Evolutionary conservation across 2,113 vertebrate species (phyloP).

Genomic region (Seriola dumerili): DNA sequence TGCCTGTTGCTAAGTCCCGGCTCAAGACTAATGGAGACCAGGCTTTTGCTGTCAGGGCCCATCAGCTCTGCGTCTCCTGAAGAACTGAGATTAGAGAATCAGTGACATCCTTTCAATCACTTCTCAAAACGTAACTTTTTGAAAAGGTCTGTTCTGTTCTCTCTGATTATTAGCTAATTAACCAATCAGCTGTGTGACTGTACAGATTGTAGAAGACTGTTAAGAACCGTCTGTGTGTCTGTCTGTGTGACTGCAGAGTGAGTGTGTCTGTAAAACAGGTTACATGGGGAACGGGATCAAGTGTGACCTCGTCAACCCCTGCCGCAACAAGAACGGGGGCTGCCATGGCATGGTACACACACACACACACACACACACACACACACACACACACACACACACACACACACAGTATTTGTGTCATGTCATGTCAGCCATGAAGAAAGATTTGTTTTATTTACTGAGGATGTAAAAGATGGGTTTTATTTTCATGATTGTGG

Average conservation of each 20-base stretch:
- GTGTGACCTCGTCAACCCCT: slow-evolving; percentile 90
- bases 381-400: neutral
- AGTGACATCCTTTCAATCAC: too few species aligned
- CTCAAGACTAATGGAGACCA: too few species aligned
- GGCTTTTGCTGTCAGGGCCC: too few species aligned
- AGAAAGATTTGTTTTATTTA: too few species aligned
- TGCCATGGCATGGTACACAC: slow-evolving; percentile 89
- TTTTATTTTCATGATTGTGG: too few species aligned
- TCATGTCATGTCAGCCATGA: neutral
- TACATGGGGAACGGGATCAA: slow-evolving; percentile 89
- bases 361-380: slow-evolving; percentile 36
- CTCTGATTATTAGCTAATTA: neutral
- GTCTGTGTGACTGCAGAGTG: slow-evolving; percentile 83
- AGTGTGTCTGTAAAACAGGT: slow-evolving; percentile 91
- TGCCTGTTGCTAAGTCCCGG: too few species aligned
- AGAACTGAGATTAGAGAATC: too few species aligned
- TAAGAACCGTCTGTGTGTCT: neutral
- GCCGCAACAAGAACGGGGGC: slow-evolving; percentile 88
- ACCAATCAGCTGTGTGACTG: neutral
- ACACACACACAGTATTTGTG: neutral
- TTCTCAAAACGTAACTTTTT: too few species aligned
- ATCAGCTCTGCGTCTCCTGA: too few species aligned
- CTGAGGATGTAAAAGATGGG: too few species aligned
- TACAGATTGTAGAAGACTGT: neutral
- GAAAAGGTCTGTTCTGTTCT: too few species aligned